These are phyloP conservation scores for Gerosis bhagava DNA, from an alignment of 2,888 invertebrate species.

Conservation along the genomic window DNA sequence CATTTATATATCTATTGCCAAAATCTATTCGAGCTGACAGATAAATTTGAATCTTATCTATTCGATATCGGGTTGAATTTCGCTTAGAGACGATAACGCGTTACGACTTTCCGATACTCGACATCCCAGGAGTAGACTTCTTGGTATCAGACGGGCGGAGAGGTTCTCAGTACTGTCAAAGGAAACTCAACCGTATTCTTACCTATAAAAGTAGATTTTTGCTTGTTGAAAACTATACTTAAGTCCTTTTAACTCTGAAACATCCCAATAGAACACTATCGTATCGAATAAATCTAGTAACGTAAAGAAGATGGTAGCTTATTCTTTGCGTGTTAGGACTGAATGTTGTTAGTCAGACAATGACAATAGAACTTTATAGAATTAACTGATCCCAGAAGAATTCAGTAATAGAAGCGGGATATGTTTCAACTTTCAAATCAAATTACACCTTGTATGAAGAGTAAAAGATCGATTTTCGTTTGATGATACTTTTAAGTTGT, in stretches of 20 bases:
- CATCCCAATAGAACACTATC: constrained; percentile 2
- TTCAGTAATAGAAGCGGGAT: background rate
- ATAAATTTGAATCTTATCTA: constrained; percentile 17
- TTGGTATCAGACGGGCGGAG: constrained; percentile 4
- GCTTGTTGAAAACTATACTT: background rate
- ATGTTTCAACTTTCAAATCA: background rate
- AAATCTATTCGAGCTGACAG: constrained; percentile 14
- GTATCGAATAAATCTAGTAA: constrained; percentile 3
- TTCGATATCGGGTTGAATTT: constrained; percentile 13
- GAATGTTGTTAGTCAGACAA: constrained; percentile 6
- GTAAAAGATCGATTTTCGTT: no score
- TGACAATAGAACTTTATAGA: background rate
- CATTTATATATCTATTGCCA: constrained; percentile 19
- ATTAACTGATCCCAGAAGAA: constrained; percentile 6
- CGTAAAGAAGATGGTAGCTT: constrained; percentile 1
- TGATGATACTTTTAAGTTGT: no score
- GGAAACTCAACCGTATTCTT: constrained; percentile 1
- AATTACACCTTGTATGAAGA: constrained; percentile 11
- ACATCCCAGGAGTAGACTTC: constrained; percentile 14
- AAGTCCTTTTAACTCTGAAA: constrained; percentile 1
- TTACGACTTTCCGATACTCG: constrained; percentile 8
- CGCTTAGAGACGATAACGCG: constrained; percentile 2
- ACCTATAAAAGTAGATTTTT: background rate
- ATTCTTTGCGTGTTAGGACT: background rate
- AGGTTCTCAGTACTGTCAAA: background rate